Conservation (phyloP, 2,888 invertebrate genomes). For the Endotricha flammealis region DNA sequence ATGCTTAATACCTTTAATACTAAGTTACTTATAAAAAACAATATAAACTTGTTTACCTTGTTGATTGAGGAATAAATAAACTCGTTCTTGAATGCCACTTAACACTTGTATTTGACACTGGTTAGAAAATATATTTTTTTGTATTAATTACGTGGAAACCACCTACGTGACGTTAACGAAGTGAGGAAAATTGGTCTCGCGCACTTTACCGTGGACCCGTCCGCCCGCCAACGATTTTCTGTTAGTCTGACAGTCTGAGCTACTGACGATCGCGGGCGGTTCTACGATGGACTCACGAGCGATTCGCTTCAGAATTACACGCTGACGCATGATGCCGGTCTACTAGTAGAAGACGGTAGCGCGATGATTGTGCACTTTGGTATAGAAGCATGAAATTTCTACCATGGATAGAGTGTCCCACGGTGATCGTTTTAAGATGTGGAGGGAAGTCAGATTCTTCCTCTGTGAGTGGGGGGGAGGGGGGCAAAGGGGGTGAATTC, state of each 20-base stretch:
- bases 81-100: neutral
- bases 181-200: constrained; percentile 4
- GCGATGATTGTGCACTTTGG: too few relatives aligned
- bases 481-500: too few relatives aligned
- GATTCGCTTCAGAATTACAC: neutral
- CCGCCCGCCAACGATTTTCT: neutral
- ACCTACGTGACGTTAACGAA: neutral
- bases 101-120: neutral
- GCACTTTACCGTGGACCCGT: neutral
- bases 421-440: too few relatives aligned
- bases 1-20: constrained; percentile 12
- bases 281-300: neutral
- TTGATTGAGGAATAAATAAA: neutral
- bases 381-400: too few relatives aligned
- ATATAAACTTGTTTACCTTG: neutral
- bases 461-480: too few relatives aligned
- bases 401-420: too few relatives aligned
- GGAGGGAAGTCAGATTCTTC: too few relatives aligned
- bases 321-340: constrained; percentile 2
- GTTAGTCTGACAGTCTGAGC: constrained; percentile 2
- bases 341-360: too few relatives aligned
- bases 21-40: neutral
- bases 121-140: neutral
- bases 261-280: neutral
- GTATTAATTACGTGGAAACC: neutral